Evolutionary conservation across 2,888 invertebrate genomes (phyloP).

Genomic region (Belgica antarctica): DNA sequence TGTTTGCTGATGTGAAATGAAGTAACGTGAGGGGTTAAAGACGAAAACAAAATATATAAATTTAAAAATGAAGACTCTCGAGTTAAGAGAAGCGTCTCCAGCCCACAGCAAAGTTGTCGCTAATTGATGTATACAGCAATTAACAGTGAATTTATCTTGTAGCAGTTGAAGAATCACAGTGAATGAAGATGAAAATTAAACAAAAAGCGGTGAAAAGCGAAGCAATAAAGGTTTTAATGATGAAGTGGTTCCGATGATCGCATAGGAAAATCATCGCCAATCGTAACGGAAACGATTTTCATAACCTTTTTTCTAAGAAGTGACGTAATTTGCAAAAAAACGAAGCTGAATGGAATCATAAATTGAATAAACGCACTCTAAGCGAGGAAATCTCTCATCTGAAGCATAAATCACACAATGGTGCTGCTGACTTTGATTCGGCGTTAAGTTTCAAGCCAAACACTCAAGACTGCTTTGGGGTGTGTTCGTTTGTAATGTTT

Average conservation of each 20-base stretch:
- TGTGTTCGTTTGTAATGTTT: too few species aligned
- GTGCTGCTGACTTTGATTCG: neutral
- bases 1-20: neutral
- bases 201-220: neutral
- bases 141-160: neutral
- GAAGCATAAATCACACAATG: slow-evolving; percentile 17
- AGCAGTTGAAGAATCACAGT: too few species aligned
- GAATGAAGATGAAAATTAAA: neutral
- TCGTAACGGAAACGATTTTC: slow-evolving; percentile 10
- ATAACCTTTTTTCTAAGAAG: neutral
- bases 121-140: slow-evolving; percentile 14
- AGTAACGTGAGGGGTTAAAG: neutral
- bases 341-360: neutral
- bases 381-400: slow-evolving; percentile 37
- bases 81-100: slow-evolving; percentile 17
- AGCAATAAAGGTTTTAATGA: slow-evolving; percentile 13
- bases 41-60: neutral
- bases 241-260: neutral
- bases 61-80: slow-evolving; percentile 5
- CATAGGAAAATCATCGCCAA: neutral
- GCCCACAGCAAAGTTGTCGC: slow-evolving; percentile 26
- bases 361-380: slow-evolving; percentile 13
- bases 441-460: neutral
- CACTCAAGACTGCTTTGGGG: neutral
- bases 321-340: slow-evolving; percentile 32